These are phyloP conservation scores for Drosophila pectinifera DNA, from an alignment of 1,140 invertebrate genomes.

Conservation along the genomic window DNA sequence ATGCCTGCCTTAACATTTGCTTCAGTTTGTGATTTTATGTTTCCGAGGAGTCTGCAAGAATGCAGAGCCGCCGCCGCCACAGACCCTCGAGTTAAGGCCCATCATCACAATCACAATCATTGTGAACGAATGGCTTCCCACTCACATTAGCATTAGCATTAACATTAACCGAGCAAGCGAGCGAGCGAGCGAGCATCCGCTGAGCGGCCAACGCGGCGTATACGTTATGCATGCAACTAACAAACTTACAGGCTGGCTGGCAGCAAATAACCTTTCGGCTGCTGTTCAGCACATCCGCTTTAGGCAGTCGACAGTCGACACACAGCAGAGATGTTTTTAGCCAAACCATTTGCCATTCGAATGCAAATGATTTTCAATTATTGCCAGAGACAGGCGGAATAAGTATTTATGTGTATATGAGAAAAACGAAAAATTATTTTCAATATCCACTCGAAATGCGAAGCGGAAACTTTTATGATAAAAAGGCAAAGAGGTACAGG, in stretches of 20 bases:
- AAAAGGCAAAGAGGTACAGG: conserved; percentile 6
- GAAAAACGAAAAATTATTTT: conserved; percentile 50
- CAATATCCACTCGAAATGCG: conserved; percentile 36
- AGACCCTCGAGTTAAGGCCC: conserved; percentile 40
- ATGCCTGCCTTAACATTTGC: conserved; percentile 6
- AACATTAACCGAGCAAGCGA: conserved; percentile 18
- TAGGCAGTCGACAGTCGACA: conserved; percentile 35
- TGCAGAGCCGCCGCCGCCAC: conserved; percentile 1
- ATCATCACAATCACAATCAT: conserved; percentile 28
- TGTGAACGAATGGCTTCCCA: conserved; percentile 57
- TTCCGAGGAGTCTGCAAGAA: conserved; percentile 25
- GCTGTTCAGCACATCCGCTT: conserved; percentile 65
- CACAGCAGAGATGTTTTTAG: conserved; percentile 26
- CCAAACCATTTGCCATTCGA: conserved; percentile 78
- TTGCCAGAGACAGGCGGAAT: conserved; percentile 43
- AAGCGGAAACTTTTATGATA: conserved; percentile 74
- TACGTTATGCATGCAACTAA: conserved; percentile 64
- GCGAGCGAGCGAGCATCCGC: conserved; percentile 19
- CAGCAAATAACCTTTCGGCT: conserved; percentile 41
- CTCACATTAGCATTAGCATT: conserved; percentile 51
- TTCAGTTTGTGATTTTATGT: conserved; percentile 25
- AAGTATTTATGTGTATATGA: conserved; percentile 59
- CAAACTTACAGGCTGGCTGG: conserved; percentile 11
- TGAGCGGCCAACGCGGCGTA: conserved; percentile 40
- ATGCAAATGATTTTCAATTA: conserved; percentile 76